These are phyloP conservation scores for Acheta domesticus DNA, from an alignment of 2,888 invertebrate species.

Conservation along the genomic window DNA sequence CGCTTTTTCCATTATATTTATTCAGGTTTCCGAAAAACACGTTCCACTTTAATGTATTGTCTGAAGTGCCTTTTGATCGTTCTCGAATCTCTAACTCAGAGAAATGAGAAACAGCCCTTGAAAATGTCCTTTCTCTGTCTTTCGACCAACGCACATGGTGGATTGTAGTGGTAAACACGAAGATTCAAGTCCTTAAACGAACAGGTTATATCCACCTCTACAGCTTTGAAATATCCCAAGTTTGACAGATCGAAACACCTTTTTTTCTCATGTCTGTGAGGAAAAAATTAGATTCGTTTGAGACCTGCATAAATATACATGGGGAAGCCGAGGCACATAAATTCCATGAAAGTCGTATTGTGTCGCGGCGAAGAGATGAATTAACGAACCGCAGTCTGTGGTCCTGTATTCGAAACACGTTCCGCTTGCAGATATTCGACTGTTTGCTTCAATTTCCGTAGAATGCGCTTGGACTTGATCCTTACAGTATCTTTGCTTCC, in stretches of 20 bases:
- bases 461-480: not conserved
- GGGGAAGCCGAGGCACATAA: not conserved
- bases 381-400: not conserved
- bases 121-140: not conserved
- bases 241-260: slow-evolving; percentile 7
- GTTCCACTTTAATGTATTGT: slow-evolving; percentile 18
- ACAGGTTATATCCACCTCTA: slow-evolving; percentile 3
- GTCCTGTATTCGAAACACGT: slow-evolving; percentile 9
- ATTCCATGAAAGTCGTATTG: slow-evolving; percentile 4
- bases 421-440: not conserved
- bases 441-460: not conserved
- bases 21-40: not conserved
- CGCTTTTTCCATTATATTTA: not conserved
- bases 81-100: not conserved
- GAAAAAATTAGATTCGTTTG: not conserved
- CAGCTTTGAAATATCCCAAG: slow-evolving; percentile 2
- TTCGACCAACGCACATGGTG: not conserved
- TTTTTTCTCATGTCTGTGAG: not conserved
- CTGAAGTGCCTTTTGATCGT: not conserved
- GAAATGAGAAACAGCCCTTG: not conserved
- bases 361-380: slow-evolving; percentile 9
- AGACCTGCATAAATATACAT: slow-evolving; percentile 18
- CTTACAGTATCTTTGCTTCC: not conserved
- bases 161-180: not conserved
- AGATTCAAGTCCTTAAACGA: not conserved